phyloP scores from a whole-genome alignment of 2,888 invertebrate genomes.

The Hirudinaria manillensis region DNA sequence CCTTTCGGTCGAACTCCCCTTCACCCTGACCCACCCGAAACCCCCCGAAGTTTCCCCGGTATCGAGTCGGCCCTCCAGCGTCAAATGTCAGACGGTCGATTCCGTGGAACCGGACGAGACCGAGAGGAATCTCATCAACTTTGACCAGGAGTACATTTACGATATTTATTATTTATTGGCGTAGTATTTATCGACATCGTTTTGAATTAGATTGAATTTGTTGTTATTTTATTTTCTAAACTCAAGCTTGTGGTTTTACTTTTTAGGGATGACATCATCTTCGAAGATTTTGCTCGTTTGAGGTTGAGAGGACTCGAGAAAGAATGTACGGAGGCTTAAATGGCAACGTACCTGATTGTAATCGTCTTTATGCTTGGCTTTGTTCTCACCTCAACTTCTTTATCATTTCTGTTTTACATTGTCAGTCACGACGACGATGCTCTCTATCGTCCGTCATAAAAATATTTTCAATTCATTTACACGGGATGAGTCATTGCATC shows the following conservation, averaged over 20 bases:
- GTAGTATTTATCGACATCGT: neutral
- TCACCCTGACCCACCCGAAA: constrained; percentile 98
- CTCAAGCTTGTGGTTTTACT: too few relatives aligned
- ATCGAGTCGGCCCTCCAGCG: constrained; percentile 48
- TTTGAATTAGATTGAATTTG: neutral
- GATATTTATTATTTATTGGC: neutral
- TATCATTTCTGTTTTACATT: too few relatives aligned
- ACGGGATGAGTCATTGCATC: too few relatives aligned
- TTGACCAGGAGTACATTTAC: constrained; percentile 18
- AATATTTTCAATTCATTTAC: too few relatives aligned
- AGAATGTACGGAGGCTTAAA: constrained; percentile 16
- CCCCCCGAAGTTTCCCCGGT: constrained; percentile 61
- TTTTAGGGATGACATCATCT: constrained; percentile 19
- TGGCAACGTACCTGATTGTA: too few relatives aligned
- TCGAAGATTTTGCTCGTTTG: constrained; percentile 22
- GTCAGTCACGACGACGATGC: too few relatives aligned
- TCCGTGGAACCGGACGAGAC: neutral
- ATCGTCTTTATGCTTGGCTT: too few relatives aligned
- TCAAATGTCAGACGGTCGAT: constrained; percentile 46
- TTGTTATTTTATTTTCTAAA: neutral
- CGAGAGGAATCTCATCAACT: constrained; percentile 21
- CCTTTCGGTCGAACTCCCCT: constrained; percentile 90
- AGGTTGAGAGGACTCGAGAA: constrained; percentile 21
- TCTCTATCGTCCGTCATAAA: too few relatives aligned
- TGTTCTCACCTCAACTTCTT: too few relatives aligned